Evolutionary conservation across 2,888 invertebrate genomes (phyloP), one percentile per base, ranked within the genome.

Genomic region (Oegoconia quadripuncta): DNA sequence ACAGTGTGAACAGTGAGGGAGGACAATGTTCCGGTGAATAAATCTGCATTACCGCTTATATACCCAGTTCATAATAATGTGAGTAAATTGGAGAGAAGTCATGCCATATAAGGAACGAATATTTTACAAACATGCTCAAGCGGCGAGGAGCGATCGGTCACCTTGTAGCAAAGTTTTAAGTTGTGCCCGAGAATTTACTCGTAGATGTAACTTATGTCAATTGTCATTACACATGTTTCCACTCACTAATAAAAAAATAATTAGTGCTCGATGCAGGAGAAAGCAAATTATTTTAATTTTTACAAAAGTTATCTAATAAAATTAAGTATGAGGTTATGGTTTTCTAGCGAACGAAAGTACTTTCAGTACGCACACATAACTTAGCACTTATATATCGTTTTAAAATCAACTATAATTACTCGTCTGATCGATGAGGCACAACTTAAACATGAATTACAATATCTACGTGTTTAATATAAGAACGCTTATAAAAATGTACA

Each of bases 91-190:
- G 64, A 75, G 64, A 75, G 68, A 72, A 74, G 57, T 67, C 87
- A 87, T 87, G 87, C 87, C 73, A 73, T 63, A 75, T 75, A 74
- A 70, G 67, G 63, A 75, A 76, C 67, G 63, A 78, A 67, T n/a
- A n/a, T 73, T 61, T 55, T 75, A 84, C 78, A 78, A 75, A 76
- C 87, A 87, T 87, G 87, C 87, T 71, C 55, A 83, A 84, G 84
- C 84, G 50, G 66, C 69, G 64, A 59, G 54, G 80, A 84, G 82
- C 86, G 84, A 84, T 77, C 83, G 86, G 83, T 71, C 81, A 61
- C 69, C 66, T n/a, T 48, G 55, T 64, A 57, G 58, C 64, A 46
- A 54, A 49, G 71, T 78, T 79, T n/a, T 77, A 80, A 81, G 73
- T 82, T 81, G 80, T 77, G 78, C 78, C 81, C 48, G 41, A 38